Conservation (phyloP, 2,113 vertebrate genomes). For the Talpa occidentalis region DNA sequence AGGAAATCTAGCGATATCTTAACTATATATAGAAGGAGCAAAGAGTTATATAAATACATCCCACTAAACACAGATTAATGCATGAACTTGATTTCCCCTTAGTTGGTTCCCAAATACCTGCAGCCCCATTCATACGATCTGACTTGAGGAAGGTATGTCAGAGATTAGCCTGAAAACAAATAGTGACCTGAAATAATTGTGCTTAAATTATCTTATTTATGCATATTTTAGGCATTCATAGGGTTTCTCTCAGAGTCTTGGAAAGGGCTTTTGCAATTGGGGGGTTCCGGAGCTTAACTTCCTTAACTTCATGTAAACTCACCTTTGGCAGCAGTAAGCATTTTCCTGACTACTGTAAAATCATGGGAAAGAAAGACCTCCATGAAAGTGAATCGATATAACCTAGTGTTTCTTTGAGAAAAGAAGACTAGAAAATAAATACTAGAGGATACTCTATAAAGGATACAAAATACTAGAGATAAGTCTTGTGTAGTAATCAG, state of each 20-base stretch:
- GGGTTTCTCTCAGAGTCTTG: not conserved
- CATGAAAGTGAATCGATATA: not conserved
- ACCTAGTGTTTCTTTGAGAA: conserved; percentile 5
- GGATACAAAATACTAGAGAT: not conserved
- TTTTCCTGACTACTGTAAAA: not conserved
- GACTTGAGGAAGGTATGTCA: not conserved
- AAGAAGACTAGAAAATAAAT: not conserved
- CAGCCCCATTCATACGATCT: not conserved
- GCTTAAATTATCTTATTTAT: not conserved
- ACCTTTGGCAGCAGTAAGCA: not conserved
- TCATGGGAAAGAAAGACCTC: not conserved
- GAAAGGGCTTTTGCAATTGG: not conserved
- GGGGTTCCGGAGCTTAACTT: not conserved
- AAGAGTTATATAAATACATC: not conserved
- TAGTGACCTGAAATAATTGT: not conserved
- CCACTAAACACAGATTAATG: not conserved
- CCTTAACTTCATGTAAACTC: not conserved
- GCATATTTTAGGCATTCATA: not conserved
- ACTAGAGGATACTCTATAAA: too few species aligned
- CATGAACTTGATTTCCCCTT: not conserved
- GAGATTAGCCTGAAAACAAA: not conserved
- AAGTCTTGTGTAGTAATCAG: not conserved
- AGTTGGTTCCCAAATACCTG: not conserved
- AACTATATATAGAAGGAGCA: not conserved
- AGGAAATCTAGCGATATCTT: not conserved